These are phyloP conservation scores for Hipposideros larvatus DNA, from an alignment of 2,797 vertebrate genomes.

Conservation along the genomic window DNA sequence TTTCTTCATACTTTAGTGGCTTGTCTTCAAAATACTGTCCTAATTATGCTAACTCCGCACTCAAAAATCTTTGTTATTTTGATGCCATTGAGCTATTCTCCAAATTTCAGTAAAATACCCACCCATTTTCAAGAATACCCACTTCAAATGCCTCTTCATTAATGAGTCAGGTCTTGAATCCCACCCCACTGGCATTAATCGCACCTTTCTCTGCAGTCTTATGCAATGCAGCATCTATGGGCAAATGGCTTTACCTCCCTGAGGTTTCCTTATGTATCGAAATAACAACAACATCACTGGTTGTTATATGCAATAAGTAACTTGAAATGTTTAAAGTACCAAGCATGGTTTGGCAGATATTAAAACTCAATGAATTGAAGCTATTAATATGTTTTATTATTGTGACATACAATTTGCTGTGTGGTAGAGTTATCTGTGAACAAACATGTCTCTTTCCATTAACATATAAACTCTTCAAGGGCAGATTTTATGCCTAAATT, in stretches of 20 bases:
- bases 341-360: neutral
- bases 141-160: slow-evolving; percentile 29
- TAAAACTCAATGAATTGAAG: slow-evolving; percentile 11
- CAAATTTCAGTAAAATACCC: neutral
- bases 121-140: slow-evolving; percentile 11
- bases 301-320: neutral
- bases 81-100: neutral
- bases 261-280: slow-evolving; percentile 6
- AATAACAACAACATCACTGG: neutral
- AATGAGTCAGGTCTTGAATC: neutral
- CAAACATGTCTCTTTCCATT: neutral
- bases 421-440: slow-evolving; percentile 32
- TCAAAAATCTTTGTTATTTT: slow-evolving; percentile 14
- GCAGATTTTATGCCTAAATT: neutral
- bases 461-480: neutral
- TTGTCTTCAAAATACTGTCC: neutral
- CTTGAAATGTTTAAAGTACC: neutral
- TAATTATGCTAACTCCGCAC: neutral
- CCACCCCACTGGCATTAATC: neutral
- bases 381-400: slow-evolving; percentile 17
- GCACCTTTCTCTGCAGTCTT: neutral
- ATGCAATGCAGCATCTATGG: neutral
- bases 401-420: neutral
- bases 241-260: neutral
- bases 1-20: neutral